A percentile compares a stretch with the other conserved stretches of the same genome.
Conservation (phyloP, 2,888 invertebrate genomes). For the Lumbricus terrestris region DNA sequence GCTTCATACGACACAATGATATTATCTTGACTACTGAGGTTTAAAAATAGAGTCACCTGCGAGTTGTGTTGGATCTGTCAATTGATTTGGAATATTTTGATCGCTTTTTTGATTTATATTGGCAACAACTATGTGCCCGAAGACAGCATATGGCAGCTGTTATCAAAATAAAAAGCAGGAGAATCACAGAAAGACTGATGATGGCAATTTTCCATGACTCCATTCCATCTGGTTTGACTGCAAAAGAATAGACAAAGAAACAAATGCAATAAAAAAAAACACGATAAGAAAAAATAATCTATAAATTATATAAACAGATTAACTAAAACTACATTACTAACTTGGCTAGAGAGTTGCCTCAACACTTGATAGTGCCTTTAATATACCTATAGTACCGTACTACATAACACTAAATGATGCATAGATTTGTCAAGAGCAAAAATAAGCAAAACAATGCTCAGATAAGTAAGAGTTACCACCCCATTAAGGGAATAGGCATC, state of each 20-base stretch:
- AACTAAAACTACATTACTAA: neutral
- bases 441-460: neutral
- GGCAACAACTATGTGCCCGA: neutral
- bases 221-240: neutral
- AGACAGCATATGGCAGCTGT: neutral
- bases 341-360: no score
- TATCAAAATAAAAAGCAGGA: neutral
- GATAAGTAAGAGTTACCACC: neutral
- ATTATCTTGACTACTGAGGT: no score
- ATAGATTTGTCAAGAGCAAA: neutral
- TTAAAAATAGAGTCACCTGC: neutral
- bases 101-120: neutral
- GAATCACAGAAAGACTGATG: neutral
- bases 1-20: no score
- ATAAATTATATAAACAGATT: neutral
- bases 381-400: no score
- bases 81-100: neutral
- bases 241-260: neutral
- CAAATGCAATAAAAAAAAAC: neutral
- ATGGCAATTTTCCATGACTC: neutral
- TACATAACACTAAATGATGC: no score
- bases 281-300: neutral
- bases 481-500: no score
- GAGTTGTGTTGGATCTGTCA: neutral
- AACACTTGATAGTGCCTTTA: neutral